Base-by-base conservation (phyloP, 1,140 invertebrate species). In the Apis florea region DNA sequence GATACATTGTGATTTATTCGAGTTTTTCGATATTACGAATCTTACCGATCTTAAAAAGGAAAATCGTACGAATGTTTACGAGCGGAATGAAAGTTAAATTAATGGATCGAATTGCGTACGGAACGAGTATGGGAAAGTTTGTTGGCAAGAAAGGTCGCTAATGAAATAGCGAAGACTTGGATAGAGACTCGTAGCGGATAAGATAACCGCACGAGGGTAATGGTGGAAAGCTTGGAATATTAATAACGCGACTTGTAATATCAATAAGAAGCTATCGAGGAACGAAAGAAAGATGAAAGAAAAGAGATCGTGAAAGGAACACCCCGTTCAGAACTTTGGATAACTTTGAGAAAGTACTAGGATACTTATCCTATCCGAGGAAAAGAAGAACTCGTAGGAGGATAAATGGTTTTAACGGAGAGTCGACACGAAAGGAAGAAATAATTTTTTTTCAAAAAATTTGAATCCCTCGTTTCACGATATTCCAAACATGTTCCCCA, bases 341-440 rank as follows among this genome's bases (percentile, higher is more conserved):
- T 76, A 88, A 88, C 78, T 85, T 87, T 76, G 40, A 49, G 58
- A 87, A 87, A 85, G 75, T 84, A 80, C 67, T 86, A 81, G 53
- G 58, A 72, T 88, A 77, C 79, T 87, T 79, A 64, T 69, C 54
- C 61, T n/a, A n/a, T n/a, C n/a, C n/a, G n/a, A n/a, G 59, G 31
- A 40, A 5, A 0, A 59, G 40, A 58, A 73, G 79, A 68, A 73
- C 72, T 77, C 82, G 53, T 56, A 54, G 67, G 79, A 66, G 71
- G 76, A 88, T 87, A 88, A 88, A 88, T 80, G 79, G 81, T 80
- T 84, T 88, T 83, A 88, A 88, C 85, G 85, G 83, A 9, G 64
- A 19, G 66, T 56, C 26, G 49, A 70, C 31, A 40, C n/a, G 49
- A 51, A 13, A 49, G 26, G 2, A 10, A 51, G 58, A 40, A 59